Conservation (phyloP, 2,797 vertebrate species). For the Sebastes oblongus region DNA sequence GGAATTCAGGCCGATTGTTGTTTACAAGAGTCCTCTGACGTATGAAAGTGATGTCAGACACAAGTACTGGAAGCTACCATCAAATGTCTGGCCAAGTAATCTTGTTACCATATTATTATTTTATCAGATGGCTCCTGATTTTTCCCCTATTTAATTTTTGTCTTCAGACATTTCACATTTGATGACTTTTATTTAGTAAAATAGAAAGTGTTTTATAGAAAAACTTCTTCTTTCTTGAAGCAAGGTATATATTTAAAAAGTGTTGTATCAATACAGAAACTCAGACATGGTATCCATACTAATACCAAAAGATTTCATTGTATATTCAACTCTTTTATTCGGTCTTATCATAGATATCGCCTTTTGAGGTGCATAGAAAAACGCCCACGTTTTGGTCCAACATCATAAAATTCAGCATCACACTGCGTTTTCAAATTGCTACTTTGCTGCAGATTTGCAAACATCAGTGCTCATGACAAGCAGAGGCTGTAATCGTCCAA, state of each 20-base stretch:
- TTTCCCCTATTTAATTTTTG: neutral
- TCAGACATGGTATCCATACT: neutral
- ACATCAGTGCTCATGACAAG: neutral
- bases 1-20: conserved; percentile 10
- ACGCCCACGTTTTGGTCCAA: neutral
- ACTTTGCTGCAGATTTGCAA: neutral
- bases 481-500: neutral
- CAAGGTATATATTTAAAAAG: neutral
- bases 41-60: conserved; percentile 23
- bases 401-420: neutral
- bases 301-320: neutral
- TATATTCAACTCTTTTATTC: neutral
- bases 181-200: neutral
- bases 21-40: conserved; percentile 16
- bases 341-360: neutral
- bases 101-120: neutral
- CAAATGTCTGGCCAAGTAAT: neutral
- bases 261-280: neutral
- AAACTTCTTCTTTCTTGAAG: neutral
- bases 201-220: neutral
- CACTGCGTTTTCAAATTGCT: neutral
- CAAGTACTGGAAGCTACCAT: neutral
- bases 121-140: neutral
- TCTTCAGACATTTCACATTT: neutral
- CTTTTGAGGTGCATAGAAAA: neutral